Conservation (phyloP, 2,797 vertebrate genomes). For the Decapterus maruadsi region DNA sequence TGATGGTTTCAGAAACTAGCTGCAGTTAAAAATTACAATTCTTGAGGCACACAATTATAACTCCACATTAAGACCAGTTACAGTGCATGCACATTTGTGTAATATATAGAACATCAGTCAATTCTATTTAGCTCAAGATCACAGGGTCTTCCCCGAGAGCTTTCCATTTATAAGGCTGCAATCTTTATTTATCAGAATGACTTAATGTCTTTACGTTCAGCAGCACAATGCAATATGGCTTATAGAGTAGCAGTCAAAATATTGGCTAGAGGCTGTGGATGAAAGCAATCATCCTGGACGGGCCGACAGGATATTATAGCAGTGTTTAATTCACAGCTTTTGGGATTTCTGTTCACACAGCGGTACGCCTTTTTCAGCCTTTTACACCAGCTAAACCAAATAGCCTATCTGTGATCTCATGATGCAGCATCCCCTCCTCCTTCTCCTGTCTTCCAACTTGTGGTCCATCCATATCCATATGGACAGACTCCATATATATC, state of each 20-base stretch:
- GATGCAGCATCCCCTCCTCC: not conserved
- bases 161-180: constrained; percentile 9
- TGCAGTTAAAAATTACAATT: constrained; percentile 46
- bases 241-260: constrained; percentile 6
- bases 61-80: constrained; percentile 23
- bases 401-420: constrained; percentile 49
- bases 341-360: constrained; percentile 46
- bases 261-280: constrained; percentile 27
- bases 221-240: constrained; percentile 14
- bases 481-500: constrained; percentile 72
- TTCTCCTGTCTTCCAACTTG: not conserved
- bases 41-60: constrained; percentile 28
- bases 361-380: constrained; percentile 3
- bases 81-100: constrained; percentile 3
- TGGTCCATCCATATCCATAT: constrained; percentile 64
- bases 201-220: constrained; percentile 9
- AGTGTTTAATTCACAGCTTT: constrained; percentile 50
- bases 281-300: constrained; percentile 47
- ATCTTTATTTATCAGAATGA: constrained; percentile 26
- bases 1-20: constrained; percentile 36
- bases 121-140: constrained; percentile 10
- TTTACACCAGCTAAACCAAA: constrained; percentile 38
- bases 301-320: constrained; percentile 38
- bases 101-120: constrained; percentile 17
- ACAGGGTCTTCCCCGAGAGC: constrained; percentile 11